Conservation (phyloP, 1,140 invertebrate genomes). For the Brevipalpus yothersi region DNA sequence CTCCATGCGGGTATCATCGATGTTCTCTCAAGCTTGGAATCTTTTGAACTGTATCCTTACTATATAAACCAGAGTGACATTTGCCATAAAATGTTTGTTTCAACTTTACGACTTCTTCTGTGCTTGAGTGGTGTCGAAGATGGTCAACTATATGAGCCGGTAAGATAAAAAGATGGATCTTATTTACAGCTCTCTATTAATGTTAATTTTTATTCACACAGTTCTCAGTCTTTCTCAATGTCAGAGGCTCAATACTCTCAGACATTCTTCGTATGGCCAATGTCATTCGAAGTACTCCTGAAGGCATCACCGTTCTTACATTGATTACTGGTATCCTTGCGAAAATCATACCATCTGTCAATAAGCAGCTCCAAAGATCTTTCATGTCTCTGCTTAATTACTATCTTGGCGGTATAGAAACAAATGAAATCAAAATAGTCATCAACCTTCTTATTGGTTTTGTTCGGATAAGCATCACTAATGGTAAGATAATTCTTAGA, state of each 20-base stretch:
- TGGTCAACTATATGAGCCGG: constrained; percentile 1
- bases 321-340: constrained; percentile 3
- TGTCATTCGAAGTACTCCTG: background rate
- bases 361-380: constrained; percentile 2
- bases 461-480: constrained; percentile 1
- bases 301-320: constrained; percentile 1
- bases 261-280: constrained; percentile 5
- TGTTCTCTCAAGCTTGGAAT: constrained; percentile 2
- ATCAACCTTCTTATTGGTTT: constrained; percentile 5
- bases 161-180: constrained; percentile 1
- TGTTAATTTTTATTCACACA: background rate
- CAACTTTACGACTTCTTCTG: constrained; percentile 1
- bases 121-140: background rate
- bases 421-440: constrained; percentile 2
- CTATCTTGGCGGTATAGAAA: background rate
- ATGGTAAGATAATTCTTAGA: background rate
- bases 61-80: constrained; percentile 6
- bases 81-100: constrained; percentile 7
- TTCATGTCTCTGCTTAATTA: constrained; percentile 3
- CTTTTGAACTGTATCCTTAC: constrained; percentile 9
- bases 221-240: constrained; percentile 2
- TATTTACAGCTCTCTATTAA: background rate
- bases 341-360: background rate
- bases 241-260: background rate
- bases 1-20: constrained; percentile 6